phyloP scores from a whole-genome alignment of 35 echinoderm and acorn worm species.

The Stichopus chloronotus region DNA sequence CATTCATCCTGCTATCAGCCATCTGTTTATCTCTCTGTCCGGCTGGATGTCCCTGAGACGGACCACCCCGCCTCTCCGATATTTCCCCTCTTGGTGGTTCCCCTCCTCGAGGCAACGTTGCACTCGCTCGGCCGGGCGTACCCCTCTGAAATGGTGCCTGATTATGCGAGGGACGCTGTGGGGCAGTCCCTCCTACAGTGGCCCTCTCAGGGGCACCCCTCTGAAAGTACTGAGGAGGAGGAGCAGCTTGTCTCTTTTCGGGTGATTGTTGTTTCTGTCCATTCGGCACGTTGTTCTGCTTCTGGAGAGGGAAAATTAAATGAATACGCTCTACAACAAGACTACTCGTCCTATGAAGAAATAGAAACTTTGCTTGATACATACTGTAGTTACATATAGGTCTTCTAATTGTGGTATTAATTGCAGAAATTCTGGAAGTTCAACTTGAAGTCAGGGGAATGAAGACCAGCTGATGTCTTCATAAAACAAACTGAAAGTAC shows the following conservation, averaged over 20 bases:
- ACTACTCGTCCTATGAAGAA: no score
- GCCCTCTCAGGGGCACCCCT: conserved; percentile 57
- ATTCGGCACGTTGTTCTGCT: neutral
- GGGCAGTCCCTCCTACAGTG: conserved; percentile 52
- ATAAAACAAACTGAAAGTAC: no score
- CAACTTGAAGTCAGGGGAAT: no score
- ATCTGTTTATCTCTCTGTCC: conserved; percentile 15
- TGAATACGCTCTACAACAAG: neutral
- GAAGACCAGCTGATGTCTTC: no score
- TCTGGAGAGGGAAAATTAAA: conserved; percentile 8
- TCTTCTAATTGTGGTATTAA: no score
- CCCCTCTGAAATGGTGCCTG: conserved; percentile 64
- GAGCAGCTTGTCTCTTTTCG: neutral
- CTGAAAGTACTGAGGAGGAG: conserved; percentile 42
- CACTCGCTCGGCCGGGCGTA: conserved; percentile 35
- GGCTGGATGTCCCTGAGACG: neutral
- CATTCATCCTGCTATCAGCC: conserved; percentile 26
- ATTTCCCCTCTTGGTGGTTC: conserved; percentile 11
- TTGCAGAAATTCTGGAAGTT: no score
- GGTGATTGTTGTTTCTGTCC: conserved; percentile 14
- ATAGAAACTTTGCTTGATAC: neutral
- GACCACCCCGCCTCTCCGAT: neutral
- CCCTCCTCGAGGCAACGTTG: conserved; percentile 39
- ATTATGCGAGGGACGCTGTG: conserved; percentile 38
- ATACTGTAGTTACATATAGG: neutral